Conservation (phyloP, 2,797 vertebrate species). For the Tenualosa ilisha region DNA sequence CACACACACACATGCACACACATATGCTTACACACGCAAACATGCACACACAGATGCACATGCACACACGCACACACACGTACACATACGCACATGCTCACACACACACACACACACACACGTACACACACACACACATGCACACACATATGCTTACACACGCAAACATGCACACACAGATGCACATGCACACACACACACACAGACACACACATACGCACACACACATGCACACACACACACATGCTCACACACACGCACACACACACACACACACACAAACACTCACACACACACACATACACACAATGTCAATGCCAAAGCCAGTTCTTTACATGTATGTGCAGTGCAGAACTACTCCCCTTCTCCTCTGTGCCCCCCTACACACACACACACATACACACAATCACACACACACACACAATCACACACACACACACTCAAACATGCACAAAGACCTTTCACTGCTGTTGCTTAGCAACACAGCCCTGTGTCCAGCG, state of each 20-base stretch:
- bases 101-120: conserved; percentile 36
- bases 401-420: conserved; percentile 36
- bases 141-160: not conserved
- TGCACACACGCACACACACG: conserved; percentile 49
- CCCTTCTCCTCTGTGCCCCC: not conserved
- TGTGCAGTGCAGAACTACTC: not conserved
- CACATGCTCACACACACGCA: conserved; percentile 43
- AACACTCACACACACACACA: conserved; percentile 38
- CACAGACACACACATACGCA: conserved; percentile 34
- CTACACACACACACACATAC: not conserved
- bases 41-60: conserved; percentile 51
- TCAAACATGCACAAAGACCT: conserved; percentile 65
- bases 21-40: conserved; percentile 24
- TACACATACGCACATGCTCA: conserved; percentile 57
- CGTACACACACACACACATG: conserved; percentile 57
- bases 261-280: conserved; percentile 39
- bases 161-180: conserved; percentile 47
- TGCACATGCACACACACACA: conserved; percentile 52
- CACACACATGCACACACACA: conserved; percentile 27
- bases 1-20: conserved; percentile 37
- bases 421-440: conserved; percentile 41
- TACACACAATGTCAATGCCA: not conserved
- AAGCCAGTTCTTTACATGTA: not conserved
- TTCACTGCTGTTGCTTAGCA: conserved; percentile 83
- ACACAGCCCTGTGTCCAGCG: conserved; percentile 80